phyloP scores from a whole-genome alignment of 2,113 vertebrate genomes.

The Trochalopteron elliotii region DNA sequence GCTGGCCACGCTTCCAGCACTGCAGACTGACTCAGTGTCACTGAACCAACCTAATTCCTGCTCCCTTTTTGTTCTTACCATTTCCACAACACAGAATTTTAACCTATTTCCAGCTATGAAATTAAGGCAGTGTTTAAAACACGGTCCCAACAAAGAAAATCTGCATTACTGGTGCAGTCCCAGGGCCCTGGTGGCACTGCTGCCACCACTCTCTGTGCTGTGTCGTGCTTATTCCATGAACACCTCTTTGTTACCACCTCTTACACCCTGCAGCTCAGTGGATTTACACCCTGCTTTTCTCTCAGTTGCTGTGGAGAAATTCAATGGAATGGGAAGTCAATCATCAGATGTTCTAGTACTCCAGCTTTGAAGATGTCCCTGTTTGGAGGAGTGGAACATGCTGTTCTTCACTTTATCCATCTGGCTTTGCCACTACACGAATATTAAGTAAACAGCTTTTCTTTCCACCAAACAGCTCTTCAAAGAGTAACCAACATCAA shows the following conservation, averaged over 20 bases:
- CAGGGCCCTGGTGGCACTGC: background rate
- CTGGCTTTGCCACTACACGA: background rate
- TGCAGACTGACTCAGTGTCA: background rate
- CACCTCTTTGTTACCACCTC: background rate
- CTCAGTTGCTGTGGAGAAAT: background rate
- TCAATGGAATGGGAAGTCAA: background rate
- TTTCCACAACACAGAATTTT: background rate
- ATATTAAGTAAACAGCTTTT: background rate
- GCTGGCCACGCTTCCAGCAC: background rate
- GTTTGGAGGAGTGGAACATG: background rate
- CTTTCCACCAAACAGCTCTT: background rate
- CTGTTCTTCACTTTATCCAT: background rate
- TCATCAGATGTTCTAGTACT: background rate
- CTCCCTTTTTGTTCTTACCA: background rate
- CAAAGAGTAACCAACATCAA: background rate
- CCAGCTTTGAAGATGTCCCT: background rate
- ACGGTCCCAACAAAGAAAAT: background rate
- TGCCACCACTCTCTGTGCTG: accelerated
- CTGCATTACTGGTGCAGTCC: background rate
- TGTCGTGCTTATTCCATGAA: background rate
- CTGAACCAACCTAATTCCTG: background rate
- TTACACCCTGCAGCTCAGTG: background rate
- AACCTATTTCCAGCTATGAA: background rate
- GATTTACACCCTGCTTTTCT: background rate
- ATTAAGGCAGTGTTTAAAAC: background rate